Conservation (phyloP, 2,113 vertebrate species). For the Nesogale talazaci region DNA sequence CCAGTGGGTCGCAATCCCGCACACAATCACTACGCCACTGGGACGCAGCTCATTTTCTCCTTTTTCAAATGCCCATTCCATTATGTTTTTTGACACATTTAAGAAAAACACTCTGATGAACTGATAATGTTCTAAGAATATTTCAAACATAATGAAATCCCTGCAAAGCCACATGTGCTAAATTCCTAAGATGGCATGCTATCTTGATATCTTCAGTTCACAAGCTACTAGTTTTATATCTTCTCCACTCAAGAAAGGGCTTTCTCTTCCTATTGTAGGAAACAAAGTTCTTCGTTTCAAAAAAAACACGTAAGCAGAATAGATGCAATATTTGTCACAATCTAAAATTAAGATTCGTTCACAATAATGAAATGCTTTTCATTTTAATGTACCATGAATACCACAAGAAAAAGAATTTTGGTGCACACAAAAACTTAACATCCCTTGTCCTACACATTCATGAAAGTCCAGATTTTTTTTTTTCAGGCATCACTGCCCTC, state of each 20-base stretch:
- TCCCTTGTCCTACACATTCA: not conserved
- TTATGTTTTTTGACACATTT: not conserved
- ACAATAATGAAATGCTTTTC: not conserved
- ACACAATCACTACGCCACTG: no score
- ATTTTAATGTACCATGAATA: not conserved
- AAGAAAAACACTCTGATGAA: not conserved
- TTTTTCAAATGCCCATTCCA: not conserved
- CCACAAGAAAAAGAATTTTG: not conserved
- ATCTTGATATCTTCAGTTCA: not conserved
- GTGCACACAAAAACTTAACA: not conserved
- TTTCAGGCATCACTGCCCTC: no score
- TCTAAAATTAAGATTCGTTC: conserved; percentile 19
- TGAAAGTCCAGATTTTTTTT: not conserved
- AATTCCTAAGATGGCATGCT: not conserved
- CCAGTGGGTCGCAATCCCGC: no score
- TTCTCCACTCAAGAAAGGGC: not conserved
- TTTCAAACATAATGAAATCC: not conserved
- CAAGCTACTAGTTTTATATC: not conserved
- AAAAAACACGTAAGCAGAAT: conserved; percentile 34
- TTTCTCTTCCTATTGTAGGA: not conserved
- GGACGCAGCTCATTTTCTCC: not conserved
- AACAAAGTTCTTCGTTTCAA: not conserved
- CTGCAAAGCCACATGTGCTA: not conserved
- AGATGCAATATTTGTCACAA: not conserved
- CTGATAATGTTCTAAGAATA: not conserved